Evolutionary conservation across 2,888 invertebrate genomes (phyloP).

Genomic region (Hirtodrosophila alboralis): DNA sequence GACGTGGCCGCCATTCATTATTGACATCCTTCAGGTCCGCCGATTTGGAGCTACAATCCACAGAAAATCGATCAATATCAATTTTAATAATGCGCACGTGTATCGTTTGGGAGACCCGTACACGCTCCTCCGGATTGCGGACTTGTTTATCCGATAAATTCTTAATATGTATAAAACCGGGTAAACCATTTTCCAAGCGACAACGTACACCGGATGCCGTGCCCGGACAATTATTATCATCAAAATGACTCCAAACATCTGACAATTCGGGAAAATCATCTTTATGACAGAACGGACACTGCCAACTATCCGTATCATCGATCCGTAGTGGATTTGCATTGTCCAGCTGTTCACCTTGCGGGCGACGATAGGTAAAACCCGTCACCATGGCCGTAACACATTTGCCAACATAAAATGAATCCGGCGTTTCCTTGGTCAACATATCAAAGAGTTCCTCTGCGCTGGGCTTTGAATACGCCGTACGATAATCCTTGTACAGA

Average conservation of each 20-base stretch:
- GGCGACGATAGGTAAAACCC: conserved; percentile 93
- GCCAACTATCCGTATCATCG: conserved; percentile 97
- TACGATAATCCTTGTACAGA: conserved; percentile 95
- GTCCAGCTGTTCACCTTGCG: conserved; percentile 96
- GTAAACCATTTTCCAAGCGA: conserved; percentile 95
- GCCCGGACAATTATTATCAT: conserved; percentile 97
- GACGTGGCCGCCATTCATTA: conserved; percentile 94
- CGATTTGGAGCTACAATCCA: conserved; percentile 96
- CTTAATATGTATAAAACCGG: conserved; percentile 96
- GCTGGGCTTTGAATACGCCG: conserved; percentile 90
- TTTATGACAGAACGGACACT: conserved; percentile 98
- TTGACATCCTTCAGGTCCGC: conserved; percentile 96
- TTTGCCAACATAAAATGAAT: conserved; percentile 95
- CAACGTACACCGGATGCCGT: conserved; percentile 96
- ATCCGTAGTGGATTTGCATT: conserved; percentile 97
- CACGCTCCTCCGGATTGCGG: conserved; percentile 95
- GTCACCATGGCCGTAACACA: conserved; percentile 92
- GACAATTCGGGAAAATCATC: conserved; percentile 98
- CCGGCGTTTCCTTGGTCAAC: conserved; percentile 97
- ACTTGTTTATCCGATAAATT: conserved; percentile 97
- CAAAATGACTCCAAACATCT: conserved; percentile 99
- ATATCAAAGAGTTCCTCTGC: conserved; percentile 96
- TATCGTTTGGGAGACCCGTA: conserved; percentile 92
- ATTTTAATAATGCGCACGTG: conserved; percentile 97
- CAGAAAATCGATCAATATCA: conserved; percentile 95